Conservation (phyloP, 2,888 invertebrate genomes). For the Tenthredo scrophulariae region DNA sequence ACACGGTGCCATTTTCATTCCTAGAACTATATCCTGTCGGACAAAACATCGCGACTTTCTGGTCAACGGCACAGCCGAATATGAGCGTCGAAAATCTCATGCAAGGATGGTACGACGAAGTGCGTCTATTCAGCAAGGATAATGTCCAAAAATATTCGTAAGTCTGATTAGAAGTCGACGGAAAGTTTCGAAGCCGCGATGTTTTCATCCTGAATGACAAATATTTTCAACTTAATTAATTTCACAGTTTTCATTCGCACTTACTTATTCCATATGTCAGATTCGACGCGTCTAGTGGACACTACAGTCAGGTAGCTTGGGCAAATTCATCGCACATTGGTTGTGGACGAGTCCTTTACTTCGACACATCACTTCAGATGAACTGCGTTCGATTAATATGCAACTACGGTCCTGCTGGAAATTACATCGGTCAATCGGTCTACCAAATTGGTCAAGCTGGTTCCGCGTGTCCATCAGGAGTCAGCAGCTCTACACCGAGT, state of each 20-base stretch:
- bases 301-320: constrained; percentile 80
- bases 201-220: background rate
- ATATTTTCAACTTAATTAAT: no score
- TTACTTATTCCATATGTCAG: constrained; percentile 49
- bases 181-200: no score
- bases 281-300: constrained; percentile 64
- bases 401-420: constrained; percentile 73
- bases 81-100: constrained; percentile 57
- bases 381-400: constrained; percentile 74
- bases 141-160: constrained; percentile 22
- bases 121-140: constrained; percentile 65
- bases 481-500: background rate
- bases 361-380: constrained; percentile 59
- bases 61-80: constrained; percentile 24
- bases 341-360: constrained; percentile 78
- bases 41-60: constrained; percentile 73
- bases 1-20: background rate
- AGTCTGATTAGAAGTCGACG: background rate
- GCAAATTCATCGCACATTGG: constrained; percentile 77
- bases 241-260: background rate
- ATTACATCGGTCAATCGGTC: constrained; percentile 2
- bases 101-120: constrained; percentile 76
- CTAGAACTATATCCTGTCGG: constrained; percentile 73
- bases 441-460: constrained; percentile 15
- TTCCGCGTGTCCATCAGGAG: background rate